Evolutionary conservation across 1,140 invertebrate species (phyloP).

Genomic region (Calephelis nemesis): DNA sequence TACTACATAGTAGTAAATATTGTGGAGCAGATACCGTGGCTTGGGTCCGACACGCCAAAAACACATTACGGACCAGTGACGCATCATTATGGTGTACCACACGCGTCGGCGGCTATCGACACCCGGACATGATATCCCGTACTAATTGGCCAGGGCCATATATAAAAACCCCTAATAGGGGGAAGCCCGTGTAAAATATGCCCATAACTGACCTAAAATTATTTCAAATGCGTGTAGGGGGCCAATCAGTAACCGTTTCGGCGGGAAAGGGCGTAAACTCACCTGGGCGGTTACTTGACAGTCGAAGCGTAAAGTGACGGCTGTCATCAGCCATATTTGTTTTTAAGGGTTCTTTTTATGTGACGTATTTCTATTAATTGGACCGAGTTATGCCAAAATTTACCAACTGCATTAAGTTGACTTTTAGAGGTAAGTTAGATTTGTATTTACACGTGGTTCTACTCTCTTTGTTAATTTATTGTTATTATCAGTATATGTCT

Average conservation of each 20-base stretch:
- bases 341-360: slow-evolving; percentile 36
- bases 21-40: slow-evolving; percentile 58
- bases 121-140: slow-evolving; percentile 58
- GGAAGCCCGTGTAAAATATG: neutral
- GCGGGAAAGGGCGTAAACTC: slow-evolving; percentile 46
- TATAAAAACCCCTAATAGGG: slow-evolving; percentile 55
- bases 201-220: too few species aligned
- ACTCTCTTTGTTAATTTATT: too few species aligned
- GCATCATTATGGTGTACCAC: slow-evolving; percentile 67
- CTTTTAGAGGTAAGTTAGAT: too few species aligned
- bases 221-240: slow-evolving; percentile 33
- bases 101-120: slow-evolving; percentile 56
- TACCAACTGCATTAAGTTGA: too few species aligned
- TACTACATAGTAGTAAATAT: slow-evolving; percentile 56
- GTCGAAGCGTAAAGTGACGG: slow-evolving; percentile 25
- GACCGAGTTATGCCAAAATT: too few species aligned
- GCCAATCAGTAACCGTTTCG: slow-evolving; percentile 40
- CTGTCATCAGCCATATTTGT: slow-evolving; percentile 51
- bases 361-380: slow-evolving; percentile 1
- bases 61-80: slow-evolving; percentile 55
- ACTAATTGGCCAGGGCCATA: slow-evolving; percentile 61
- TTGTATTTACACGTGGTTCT: too few species aligned
- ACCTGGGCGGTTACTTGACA: slow-evolving; percentile 42
- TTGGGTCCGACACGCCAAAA: slow-evolving; percentile 64
- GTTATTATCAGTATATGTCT: too few species aligned